phyloP scores from a whole-genome alignment of 2,113 vertebrate genomes.

The Gadus chalcogrammus region DNA sequence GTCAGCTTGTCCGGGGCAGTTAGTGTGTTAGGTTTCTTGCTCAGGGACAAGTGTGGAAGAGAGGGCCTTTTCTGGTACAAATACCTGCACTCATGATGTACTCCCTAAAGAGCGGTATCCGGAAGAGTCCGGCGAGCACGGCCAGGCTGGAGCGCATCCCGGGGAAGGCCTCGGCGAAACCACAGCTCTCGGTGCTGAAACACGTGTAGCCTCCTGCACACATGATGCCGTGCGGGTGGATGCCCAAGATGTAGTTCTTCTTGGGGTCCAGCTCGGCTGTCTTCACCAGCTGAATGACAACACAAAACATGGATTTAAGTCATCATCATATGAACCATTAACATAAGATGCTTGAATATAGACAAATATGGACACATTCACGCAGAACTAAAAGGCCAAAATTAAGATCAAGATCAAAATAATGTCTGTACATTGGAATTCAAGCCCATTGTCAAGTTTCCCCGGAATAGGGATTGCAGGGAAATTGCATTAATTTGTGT shows the following conservation, averaged over 20 bases:
- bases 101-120: slow-evolving; percentile 69
- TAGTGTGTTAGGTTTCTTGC: too few species aligned
- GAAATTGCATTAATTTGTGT: too few species aligned
- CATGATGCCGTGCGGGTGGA: slow-evolving; percentile 81
- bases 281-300: slow-evolving; percentile 73
- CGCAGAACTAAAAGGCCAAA: too few species aligned
- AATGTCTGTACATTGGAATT: too few species aligned
- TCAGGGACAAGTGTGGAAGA: too few species aligned
- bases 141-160: slow-evolving; percentile 57
- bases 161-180: slow-evolving; percentile 66
- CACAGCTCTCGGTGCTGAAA: slow-evolving; percentile 65
- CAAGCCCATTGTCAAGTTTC: too few species aligned
- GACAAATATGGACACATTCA: too few species aligned
- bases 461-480: too few species aligned
- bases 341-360: too few species aligned
- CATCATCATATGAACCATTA: neutral
- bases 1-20: too few species aligned
- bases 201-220: slow-evolving; percentile 58
- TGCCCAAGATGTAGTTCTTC: slow-evolving; percentile 77
- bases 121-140: slow-evolving; percentile 62
- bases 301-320: neutral
- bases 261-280: slow-evolving; percentile 70
- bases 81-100: slow-evolving; percentile 71
- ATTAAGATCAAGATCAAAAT: too few species aligned
- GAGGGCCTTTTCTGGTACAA: too few species aligned